phyloP scores from a whole-genome alignment of 2,797 vertebrate genomes.

The Thalassophryne amazonica region DNA sequence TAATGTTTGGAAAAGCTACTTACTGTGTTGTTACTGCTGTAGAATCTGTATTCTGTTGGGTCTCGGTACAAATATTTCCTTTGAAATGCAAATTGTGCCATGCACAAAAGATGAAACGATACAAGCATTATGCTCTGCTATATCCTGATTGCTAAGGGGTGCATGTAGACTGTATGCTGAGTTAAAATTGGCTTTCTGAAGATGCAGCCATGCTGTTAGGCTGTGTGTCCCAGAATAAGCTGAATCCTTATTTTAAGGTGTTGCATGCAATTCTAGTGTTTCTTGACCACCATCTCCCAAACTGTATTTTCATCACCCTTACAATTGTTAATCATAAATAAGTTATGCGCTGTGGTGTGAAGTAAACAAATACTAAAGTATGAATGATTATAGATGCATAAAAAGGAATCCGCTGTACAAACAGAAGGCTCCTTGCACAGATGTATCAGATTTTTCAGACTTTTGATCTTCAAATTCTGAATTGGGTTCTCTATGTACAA shows the following conservation, averaged over 20 bases:
- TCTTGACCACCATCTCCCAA: conserved; percentile 5
- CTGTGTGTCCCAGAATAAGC: conserved; percentile 12
- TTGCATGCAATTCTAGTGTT: neutral
- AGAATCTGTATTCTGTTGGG: conserved; percentile 28
- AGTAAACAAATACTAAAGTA: conserved; percentile 13
- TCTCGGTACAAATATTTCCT: conserved; percentile 55
- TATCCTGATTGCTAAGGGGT: conserved; percentile 4
- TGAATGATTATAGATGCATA: neutral
- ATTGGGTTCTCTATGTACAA: conserved; percentile 26
- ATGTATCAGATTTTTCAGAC: conserved; percentile 22
- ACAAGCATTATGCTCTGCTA: conserved; percentile 1
- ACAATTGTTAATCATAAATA: conserved; percentile 27
- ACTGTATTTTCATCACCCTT: conserved; percentile 25
- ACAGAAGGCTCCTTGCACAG: conserved; percentile 10
- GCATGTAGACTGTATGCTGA: conserved; percentile 8
- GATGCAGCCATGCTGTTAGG: conserved; percentile 10
- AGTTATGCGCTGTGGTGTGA: conserved; percentile 1
- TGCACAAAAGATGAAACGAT: conserved; percentile 25
- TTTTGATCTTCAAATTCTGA: conserved; percentile 33
- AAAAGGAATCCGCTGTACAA: neutral
- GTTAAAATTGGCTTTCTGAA: conserved; percentile 20
- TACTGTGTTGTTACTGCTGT: conserved; percentile 17
- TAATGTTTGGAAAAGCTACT: conserved; percentile 17
- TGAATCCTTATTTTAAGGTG: neutral
- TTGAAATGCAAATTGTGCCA: conserved; percentile 56